Evolutionary conservation across 1,140 invertebrate genomes (phyloP).

Genomic region (Andricus grossulariae): DNA sequence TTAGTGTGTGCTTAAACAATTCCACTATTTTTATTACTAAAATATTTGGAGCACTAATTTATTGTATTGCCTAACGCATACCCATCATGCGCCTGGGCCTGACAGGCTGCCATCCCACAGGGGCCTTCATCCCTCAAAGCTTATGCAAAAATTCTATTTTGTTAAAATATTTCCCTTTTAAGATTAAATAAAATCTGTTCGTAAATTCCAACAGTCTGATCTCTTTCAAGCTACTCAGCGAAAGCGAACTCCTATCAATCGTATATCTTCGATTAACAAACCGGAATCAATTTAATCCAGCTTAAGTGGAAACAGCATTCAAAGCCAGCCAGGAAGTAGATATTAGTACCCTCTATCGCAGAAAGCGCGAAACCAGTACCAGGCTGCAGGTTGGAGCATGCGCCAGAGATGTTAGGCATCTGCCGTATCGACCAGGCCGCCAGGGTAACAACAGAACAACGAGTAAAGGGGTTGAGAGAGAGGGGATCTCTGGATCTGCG

Average conservation of each 20-base stretch:
- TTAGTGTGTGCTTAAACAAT: too few species aligned
- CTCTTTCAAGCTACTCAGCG: conserved; percentile 10
- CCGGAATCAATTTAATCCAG: conserved; percentile 15
- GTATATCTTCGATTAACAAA: conserved; percentile 23
- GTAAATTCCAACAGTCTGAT: not conserved
- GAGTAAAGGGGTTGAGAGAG: conserved; percentile 48
- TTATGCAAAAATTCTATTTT: not conserved
- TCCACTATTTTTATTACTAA: too few species aligned
- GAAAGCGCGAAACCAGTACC: conserved; percentile 45
- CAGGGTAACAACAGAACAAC: conserved; percentile 41
- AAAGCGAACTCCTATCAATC: not conserved
- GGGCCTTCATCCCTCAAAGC: not conserved
- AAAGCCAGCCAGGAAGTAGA: conserved; percentile 56
- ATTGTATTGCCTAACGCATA: too few species aligned
- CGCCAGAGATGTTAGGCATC: conserved; percentile 66
- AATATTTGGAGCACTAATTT: too few species aligned
- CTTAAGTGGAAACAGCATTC: conserved; percentile 11
- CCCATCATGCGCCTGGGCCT: not conserved
- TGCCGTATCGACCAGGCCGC: conserved; percentile 72
- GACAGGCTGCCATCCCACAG: not conserved
- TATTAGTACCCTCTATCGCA: conserved; percentile 60
- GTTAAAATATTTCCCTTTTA: not conserved
- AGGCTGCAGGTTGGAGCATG: conserved; percentile 56
- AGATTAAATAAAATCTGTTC: not conserved
- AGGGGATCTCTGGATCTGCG: conserved; percentile 49